Base-by-base conservation (phyloP, 2,888 invertebrate species). In the Drosophila diplacantha region DNA sequence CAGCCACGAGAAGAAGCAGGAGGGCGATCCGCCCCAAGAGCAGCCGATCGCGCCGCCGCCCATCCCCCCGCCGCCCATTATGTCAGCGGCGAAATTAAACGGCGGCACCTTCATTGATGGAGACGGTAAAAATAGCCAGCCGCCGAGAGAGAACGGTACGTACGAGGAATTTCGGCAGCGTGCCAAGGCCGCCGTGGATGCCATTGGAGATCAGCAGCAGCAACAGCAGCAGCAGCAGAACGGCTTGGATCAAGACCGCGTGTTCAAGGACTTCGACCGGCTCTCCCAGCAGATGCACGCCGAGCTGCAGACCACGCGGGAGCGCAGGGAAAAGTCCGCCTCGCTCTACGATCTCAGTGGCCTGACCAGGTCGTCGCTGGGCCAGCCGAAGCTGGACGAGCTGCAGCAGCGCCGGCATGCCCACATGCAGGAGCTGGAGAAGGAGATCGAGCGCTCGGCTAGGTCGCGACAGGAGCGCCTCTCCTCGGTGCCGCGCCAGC, bases 181-280 rank as follows among this genome's bases (percentile, higher is more conserved):
- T 85, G 88, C 88, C 87, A 88, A 87, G 66, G 84, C 82, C 70
- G 82, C 85, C 46, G 75, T 85, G 44, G 85, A 73, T 53, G 74
- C 78, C 43, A 46, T 79, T 49, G 69, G 38, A 34, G 63, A 55
- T 31, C 55, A 58, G 24, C 34, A 41, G 53, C 39, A 57, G 37
- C 69, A 76, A 26, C 49, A 60, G 16, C 47, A 43, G 43, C 71
- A 44, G 51, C 65, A 60, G 75, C 47, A 54, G 59, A 59, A 76
- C 64, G 73, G 73, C 54, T 84, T 85, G 73, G 86, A 87, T 68
- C 84, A 82, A 71, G 87, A 88, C 67, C 85, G 82, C 71, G 78
- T 88, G 34, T 87, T 88, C 84, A 88, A 88, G 82, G 88, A 88
- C 75, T 88, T 88, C 64, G 88, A 88, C 57, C 83, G 85, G 34